Evolutionary conservation across 2,797 vertebrate species (phyloP), one percentile per base, ranked within the genome.

Genomic region (Tinamus major): DNA sequence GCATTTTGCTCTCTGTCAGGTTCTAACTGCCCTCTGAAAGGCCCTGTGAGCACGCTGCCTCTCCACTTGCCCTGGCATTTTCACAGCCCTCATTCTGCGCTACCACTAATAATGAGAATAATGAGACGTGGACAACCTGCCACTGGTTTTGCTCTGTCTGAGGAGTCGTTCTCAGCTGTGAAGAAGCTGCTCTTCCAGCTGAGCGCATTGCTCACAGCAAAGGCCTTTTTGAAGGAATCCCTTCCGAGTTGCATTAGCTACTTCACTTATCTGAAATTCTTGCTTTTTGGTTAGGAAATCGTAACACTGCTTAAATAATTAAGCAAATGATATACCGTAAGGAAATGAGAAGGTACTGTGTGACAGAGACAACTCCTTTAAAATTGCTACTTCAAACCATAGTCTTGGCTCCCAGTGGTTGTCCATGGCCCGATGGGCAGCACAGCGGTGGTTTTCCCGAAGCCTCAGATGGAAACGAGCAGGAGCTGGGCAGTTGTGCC

Each of bases 191-290:
- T 75, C 23, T 69, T 79, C 68, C 4, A 9, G 24, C 59, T 53
- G 2, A 0, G 24, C 59, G 17, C 59, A 76, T 51, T 26, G 18
- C 26, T 83, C 64, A 37, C 33, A 20, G 14, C 18, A 10, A 76
- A 80, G 85, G 21, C 3, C 13, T 72, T 85, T 83, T 72, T 85
- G 29, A 41, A 41, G 62, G 0, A 72, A 41, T 72, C 49, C 44
- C 29, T 4, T 51, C 85, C 70, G 68, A 92, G 90, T 89, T 27
- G 46, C 58, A 37, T 10, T 69, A 65, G 26, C 15, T 86, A 37
- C 37, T 91, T 21, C 79, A 79, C 53, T 71, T 41, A 79, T 78
- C n/a, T 74, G 55, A 89, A 92, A 68, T 84, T 79, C 33, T 82
- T 88, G 37, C 39, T 96, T 93, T 85, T 58, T 31, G 65, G 61